Evolutionary conservation across 1,140 invertebrate species (phyloP), one percentile per base, ranked within the genome.

Genomic region (Drosophila oshimai): DNA sequence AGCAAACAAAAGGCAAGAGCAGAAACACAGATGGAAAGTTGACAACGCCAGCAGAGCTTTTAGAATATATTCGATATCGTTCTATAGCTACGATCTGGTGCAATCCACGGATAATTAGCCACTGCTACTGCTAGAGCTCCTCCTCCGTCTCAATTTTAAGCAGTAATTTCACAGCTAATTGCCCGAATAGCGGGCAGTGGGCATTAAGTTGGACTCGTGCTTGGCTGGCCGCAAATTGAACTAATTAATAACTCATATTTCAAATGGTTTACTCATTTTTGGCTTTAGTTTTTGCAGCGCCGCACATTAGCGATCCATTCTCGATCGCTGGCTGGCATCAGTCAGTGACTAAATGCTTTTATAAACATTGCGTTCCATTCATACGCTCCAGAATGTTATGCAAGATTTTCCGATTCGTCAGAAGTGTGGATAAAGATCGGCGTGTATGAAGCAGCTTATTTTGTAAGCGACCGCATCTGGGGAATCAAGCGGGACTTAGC

Each of bases 161-260:
- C 20, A 37, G 60, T 54, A 67, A 53, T 75, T 67, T 78, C 42
- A 42, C 29, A 55, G 55, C 75, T 62, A 79, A 75, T 75, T 65
- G 62, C 24, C 55, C 51, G 36, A 62, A 29, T 39, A 53, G 72
- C 34, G 34, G 31, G 24, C 20, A 24, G 31, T 36, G 26, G 31
- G 28, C 36, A 26, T 51, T 37, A 50, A 53, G 65, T 61, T 61
- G 53, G 71, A 44, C 67, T 69, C 51, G 46, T 86, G 80, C 72
- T 72, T 64, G 34, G 47, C 44, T 86, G 75, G 29, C 53, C 55
- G 53, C 81, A 80, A 86, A 87, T 86, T 86, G 72, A 62, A 44
- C 81, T 76, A 86, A 86, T 86, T 86, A 86, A 73, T 80, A 73
- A 73, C 49, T 75, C 75, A 86, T 83, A 61, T 67, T 65, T 79